Evolutionary conservation across 2,888 invertebrate genomes (phyloP).

Genomic region (Euzophera pinguis): DNA sequence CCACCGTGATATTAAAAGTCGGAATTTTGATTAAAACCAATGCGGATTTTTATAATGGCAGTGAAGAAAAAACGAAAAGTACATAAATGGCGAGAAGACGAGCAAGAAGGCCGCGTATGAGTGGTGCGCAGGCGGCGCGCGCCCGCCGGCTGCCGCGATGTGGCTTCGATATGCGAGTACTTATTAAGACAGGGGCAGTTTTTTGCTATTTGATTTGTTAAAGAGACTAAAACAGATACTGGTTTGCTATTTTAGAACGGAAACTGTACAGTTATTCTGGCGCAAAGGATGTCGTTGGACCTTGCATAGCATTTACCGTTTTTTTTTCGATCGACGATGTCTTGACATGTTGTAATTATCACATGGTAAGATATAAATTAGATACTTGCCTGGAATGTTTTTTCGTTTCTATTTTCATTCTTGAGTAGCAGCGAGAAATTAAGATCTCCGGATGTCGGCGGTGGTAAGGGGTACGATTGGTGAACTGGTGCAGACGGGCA

Average conservation of each 20-base stretch:
- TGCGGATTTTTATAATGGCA: slow-evolving; percentile 67
- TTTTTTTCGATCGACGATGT: slow-evolving; percentile 19
- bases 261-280: slow-evolving; percentile 73
- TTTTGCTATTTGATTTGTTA: slow-evolving; percentile 78
- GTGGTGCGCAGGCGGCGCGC: slow-evolving; percentile 23
- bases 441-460: slow-evolving; percentile 44
- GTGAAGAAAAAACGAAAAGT: slow-evolving; percentile 59
- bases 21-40: slow-evolving; percentile 73
- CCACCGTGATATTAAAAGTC: slow-evolving; percentile 60
- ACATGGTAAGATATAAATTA: not conserved
- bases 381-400: slow-evolving; percentile 65
- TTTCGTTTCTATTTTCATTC: slow-evolving; percentile 69
- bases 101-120: slow-evolving; percentile 31
- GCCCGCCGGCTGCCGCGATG: slow-evolving; percentile 43
- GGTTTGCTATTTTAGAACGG: slow-evolving; percentile 78
- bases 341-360: not conserved
- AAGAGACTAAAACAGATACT: slow-evolving; percentile 71
- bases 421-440: slow-evolving; percentile 62
- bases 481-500: slow-evolving; percentile 62
- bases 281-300: slow-evolving; percentile 56
- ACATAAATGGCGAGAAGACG: slow-evolving; percentile 68
- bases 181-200: slow-evolving; percentile 77
- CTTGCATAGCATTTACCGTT: slow-evolving; percentile 31
- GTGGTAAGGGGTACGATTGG: slow-evolving; percentile 45
- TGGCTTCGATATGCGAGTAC: slow-evolving; percentile 65